These are phyloP conservation scores for Ichneumon xanthorius DNA, from an alignment of 2,888 invertebrate species.

Conservation along the genomic window DNA sequence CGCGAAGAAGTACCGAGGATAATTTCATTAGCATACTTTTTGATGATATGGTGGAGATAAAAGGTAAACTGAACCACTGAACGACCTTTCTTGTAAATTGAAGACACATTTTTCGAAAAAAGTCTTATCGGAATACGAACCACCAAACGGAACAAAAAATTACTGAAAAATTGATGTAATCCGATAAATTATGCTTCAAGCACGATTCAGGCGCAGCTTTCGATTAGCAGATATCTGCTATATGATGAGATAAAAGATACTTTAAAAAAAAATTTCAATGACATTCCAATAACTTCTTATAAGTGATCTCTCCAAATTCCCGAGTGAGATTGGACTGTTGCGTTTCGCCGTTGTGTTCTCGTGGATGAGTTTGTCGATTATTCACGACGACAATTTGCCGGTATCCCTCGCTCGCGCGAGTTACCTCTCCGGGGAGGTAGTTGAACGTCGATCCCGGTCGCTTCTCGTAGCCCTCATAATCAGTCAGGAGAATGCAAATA, in stretches of 20 bases:
- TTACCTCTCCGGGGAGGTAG: slow-evolving; percentile 11
- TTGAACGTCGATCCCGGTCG: slow-evolving; percentile 38
- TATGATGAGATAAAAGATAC: too few relatives aligned
- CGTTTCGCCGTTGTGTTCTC: slow-evolving; percentile 8
- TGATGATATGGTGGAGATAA: neutral
- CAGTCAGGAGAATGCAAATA: slow-evolving; percentile 36
- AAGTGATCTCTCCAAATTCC: neutral
- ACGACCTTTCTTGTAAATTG: neutral
- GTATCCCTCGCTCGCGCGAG: neutral
- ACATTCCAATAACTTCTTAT: neutral
- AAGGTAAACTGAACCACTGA: neutral
- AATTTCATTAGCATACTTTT: neutral
- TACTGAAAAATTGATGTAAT: neutral
- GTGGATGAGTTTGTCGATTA: slow-evolving; percentile 29
- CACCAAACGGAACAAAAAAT: neutral
- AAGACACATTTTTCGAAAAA: neutral
- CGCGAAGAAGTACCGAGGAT: neutral
- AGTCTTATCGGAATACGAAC: neutral
- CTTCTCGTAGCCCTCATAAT: slow-evolving; percentile 28
- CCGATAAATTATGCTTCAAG: too few relatives aligned
- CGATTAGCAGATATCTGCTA: too few relatives aligned
- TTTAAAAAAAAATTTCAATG: neutral
- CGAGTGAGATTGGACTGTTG: slow-evolving; percentile 8
- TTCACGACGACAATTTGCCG: slow-evolving; percentile 20
- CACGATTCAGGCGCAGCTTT: too few relatives aligned